Evolutionary conservation across 2,888 invertebrate genomes (phyloP), one percentile per base, ranked within the genome.

Genomic region (Phytoseiulus persimilis): DNA sequence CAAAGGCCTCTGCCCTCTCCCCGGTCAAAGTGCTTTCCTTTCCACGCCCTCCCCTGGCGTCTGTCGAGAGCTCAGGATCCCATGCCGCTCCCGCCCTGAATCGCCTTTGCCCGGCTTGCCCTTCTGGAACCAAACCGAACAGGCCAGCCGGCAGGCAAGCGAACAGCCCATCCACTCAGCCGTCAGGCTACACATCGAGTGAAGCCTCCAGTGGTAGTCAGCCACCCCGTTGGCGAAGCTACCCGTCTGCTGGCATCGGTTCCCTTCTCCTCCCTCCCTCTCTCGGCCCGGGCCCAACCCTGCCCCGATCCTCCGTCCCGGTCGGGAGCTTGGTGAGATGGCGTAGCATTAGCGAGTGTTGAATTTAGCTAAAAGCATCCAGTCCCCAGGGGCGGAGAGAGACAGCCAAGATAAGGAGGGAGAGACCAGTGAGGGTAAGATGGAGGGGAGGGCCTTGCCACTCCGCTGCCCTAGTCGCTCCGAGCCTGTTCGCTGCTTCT

Each of bases 21-120:
- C 65, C 18, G 65, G 65, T 65, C 65, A 65, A 65, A 65, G 65
- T 65, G 89, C 90, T 89, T 92, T 92, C 90, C 91, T 92, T 89
- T 91, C 91, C 89, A 91, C 91, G 90, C 65, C 90, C 90, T 91
- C 84, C 90, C 91, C 90, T 91, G 91, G 90, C 65, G 65, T 65
- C 65, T 65, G 65, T 65, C 11, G 65, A 65, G 39, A 39, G 39
- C 39, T 39, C 39, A 9, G 65, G 65, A 65, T 2, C 65, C 65
- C 65, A 28, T 65, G 11, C 65, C 65, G 65, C 65, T 65, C 65
- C 65, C 65, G 65, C 65, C 65, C 65, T 28, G 65, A 65, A 65
- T 65, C 23, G 65, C 28, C 65, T 65, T 23, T 6, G 65, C 65
- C 65, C 5, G 65, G 39, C 5, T 39, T 39, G 39, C 39, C 39